Evolutionary conservation across 2,797 vertebrate genomes (phyloP), one percentile per base, ranked within the genome.

Genomic region (Brachymystax lenok): DNA sequence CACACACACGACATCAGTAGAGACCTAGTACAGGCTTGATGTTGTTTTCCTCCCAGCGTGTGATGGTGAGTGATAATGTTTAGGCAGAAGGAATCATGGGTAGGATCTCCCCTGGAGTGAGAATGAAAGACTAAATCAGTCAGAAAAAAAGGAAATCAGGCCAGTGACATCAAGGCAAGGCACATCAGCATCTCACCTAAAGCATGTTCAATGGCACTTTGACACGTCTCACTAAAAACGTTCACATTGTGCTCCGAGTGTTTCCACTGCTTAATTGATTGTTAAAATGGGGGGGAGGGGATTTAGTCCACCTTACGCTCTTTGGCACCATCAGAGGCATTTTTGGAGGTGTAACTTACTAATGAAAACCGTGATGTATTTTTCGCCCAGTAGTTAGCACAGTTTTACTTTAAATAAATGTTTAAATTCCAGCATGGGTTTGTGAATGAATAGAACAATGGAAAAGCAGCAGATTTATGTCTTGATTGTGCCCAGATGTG

Each of bases 351-450:
- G 75, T 84, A 79, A 82, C 75, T 30, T 79, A 76, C 80, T 81
- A 84, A 82, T 86, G 84, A 88, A 92, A 91, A 88, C 24, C 76
- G 83, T 78, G 78, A 85, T 79, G 73, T 82, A 82, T 77, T 76
- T 73, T 84, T 84, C 83, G 89, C 88, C 83, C 93, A 91, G 94
- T 93, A 95, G 94, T 94, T 90, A 87, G 85, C 82, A 86, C 90
- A 91, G 91, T 86, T 92, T 92, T 92, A 92, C 89, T 94, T 93
- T 92, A 94, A 94, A 95, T 94, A 95, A 94, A 94, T 93, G 93
- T 83, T 81, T 71, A 82, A 87, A 89, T 92, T 93, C 91, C 87
- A 88, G 89, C 88, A 72, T 12, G 86, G 79, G 79, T 74, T 91
- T 92, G 89, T 91, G 92, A 93, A 92, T 90, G 93, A 91, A 94